Base-by-base conservation (phyloP, 2,113 vertebrate species). In the Pycnonotus jocosus region DNA sequence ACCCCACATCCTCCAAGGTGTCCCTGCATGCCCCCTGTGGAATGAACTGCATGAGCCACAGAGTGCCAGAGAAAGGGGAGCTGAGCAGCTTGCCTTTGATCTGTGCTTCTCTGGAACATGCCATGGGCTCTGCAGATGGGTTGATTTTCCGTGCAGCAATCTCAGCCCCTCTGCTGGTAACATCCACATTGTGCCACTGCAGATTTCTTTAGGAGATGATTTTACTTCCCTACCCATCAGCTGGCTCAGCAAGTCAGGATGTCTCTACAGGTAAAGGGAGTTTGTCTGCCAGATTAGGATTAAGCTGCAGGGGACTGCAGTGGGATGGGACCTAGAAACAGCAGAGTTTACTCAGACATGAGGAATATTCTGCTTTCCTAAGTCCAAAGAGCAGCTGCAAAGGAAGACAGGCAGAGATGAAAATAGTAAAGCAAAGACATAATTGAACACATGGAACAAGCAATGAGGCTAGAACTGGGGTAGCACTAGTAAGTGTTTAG, bases 121-220 rank as follows among this genome's bases (percentile, higher is more conserved):
- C 20, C 62, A 9, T 0, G 1, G 12, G 17, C 37, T 38, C 30
- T 38, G 24, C 19, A 81, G 28, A 9, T 19, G 10, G 53, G 12
- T 7, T 68, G 44, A 53, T 85, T 80, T 80, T 61, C 45, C 40
- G 30, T 8, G 18, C 28, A 64, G 20, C 24, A 54, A 0, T 28
- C 53, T 33, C 56, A 68, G 3, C n/a, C 64, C 15, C 21, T 81
- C 15, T 38, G 17, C 12, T 45, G 15, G 33, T 74, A 56, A 50
- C 3, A 23, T 25, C 8, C 20, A 45, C 3, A 10, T 11, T 48
- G 27, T 50, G 19, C 7, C 7, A 3, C 1, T 30, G 14, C 13
- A 58, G 51, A 37, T 0, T 62, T 47, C 60, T 40, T 58, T 23
- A 62, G 33, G 23, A 83, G 35, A n/a, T 14, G 1, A 54, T 71